Evolutionary conservation across 1,140 invertebrate genomes (phyloP).

Genomic region (Diabrotica undecimpunctata): DNA sequence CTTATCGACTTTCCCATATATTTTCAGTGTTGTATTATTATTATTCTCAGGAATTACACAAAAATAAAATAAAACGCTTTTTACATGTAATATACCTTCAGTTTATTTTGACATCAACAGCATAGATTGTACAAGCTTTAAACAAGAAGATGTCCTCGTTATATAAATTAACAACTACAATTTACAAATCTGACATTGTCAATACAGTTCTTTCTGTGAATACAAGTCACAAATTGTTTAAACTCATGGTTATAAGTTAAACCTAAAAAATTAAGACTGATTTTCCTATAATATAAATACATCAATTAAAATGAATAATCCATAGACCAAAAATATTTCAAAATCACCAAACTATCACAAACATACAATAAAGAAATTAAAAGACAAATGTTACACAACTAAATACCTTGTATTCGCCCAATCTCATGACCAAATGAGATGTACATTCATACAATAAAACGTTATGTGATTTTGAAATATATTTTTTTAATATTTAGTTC

Average conservation of each 20-base stretch:
- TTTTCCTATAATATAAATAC: constrained; percentile 5
- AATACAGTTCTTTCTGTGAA: constrained; percentile 41
- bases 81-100: constrained; percentile 14
- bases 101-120: constrained; percentile 45
- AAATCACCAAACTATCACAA: too few relatives aligned
- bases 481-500: too few relatives aligned
- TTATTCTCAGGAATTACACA: too few relatives aligned
- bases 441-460: too few relatives aligned
- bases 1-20: too few relatives aligned
- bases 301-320: neutral
- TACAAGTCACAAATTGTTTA: constrained; percentile 35
- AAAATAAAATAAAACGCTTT: too few relatives aligned
- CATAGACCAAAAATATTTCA: neutral
- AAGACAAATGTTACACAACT: too few relatives aligned
- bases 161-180: constrained; percentile 42
- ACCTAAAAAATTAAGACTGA: neutral
- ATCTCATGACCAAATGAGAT: too few relatives aligned
- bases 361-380: too few relatives aligned
- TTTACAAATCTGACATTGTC: constrained; percentile 46
- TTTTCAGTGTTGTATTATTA: too few relatives aligned
- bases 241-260: constrained; percentile 3
- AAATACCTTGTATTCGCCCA: too few relatives aligned
- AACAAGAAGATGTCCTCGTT: constrained; percentile 40
- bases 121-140: constrained; percentile 45
- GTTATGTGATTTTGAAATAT: too few relatives aligned